Base-by-base conservation (phyloP, 1,140 invertebrate species). In the Magallana ariakensis region DNA sequence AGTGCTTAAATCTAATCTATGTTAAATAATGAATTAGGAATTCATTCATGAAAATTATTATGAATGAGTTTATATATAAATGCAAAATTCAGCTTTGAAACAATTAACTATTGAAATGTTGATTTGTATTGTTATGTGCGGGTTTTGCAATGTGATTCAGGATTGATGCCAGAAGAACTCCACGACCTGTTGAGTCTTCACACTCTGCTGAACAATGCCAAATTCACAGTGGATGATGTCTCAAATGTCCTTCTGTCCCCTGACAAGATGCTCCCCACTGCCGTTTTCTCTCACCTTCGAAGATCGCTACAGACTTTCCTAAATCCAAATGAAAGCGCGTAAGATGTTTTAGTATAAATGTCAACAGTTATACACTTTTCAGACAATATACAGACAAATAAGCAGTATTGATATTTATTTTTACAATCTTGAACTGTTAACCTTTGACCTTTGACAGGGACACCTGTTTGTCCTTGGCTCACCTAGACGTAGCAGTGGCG, bases 231-330 rank as follows among this genome's bases (percentile, higher is more conserved):
- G 5, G 80, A 83, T 10, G 92, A 93, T 62, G 83, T 93, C 6
- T 22, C 83, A 10, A 93, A 92, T 56, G 86, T 90, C n/a, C 80
- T 83, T 16, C 57, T 92, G 13, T 70, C 26, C 8, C 83, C 90
- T 15, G 90, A 91, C 1, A 62, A 91, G 5, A 53, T 86, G 60
- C 22, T 94, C 13, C 91, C 93, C 0, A 80, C 89, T 19, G 87
- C 89, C 8, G 85, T 80, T 6, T 92, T 93, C 75, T 86, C 90
- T 10, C 90, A 90, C n/a, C 86, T 94, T 16, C 75, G 89, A 55
- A 89, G 91, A 54, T 90, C 93, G 8, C 88, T 94, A 5, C 90
- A 93, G 85, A 87, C 86, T 58, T 94, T 94, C 87, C 90, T 93
- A 0, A 92, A 91, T 60, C 92, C 92, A 15, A 90, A 88, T 4